Base-by-base conservation (phyloP, 2,888 invertebrate genomes). In the Petrophora chlorosata region DNA sequence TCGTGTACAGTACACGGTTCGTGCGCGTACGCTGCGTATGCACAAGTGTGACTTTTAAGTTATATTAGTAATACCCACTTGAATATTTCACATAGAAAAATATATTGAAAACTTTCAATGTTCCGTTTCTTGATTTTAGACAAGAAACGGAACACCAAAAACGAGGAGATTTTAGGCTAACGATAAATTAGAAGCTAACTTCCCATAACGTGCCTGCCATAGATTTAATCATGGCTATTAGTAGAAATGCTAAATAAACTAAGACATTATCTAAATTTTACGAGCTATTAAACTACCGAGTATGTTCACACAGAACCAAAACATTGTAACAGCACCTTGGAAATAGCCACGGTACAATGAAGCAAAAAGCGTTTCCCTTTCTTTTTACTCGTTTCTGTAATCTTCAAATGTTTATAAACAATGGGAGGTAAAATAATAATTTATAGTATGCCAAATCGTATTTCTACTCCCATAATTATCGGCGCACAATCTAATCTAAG, bases 371-470 rank as follows among this genome's bases (percentile, higher is more conserved):
- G 7, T 47, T 49, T 47, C 41, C 45, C 38, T 56, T 51, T 32
- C 53, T 55, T 40, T 43, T 42, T 32, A 22, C 45, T 29, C 28
- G 19, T 56, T 40, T 41, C 34, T 45, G 48, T 40, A 46, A 45
- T 56, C 17, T 41, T 41, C 44, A 47, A 44, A 53, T 45, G 49
- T 49, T 53, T 52, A 46, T 47, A 26, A 52, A 55, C 59, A 57
- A 60, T 55, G 28, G 44, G 35, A 51, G 49, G 42, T 57, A 53
- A 43, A 48, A 41, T 50, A 46, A 45, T 35, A 48, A 48, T 45
- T 36, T 52, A 54, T 53, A 30, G 44, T 43, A 49, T 44, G 40
- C 53, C 49, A 46, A 55, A 57, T 41, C 25, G 34, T 44, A 22
- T 41, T 41, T 40, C 22, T 44, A 39, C 28, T 56, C 51, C 35